These are phyloP conservation scores for Erythrocercus mccallii DNA, from an alignment of 2,113 vertebrate genomes.

Conservation along the genomic window DNA sequence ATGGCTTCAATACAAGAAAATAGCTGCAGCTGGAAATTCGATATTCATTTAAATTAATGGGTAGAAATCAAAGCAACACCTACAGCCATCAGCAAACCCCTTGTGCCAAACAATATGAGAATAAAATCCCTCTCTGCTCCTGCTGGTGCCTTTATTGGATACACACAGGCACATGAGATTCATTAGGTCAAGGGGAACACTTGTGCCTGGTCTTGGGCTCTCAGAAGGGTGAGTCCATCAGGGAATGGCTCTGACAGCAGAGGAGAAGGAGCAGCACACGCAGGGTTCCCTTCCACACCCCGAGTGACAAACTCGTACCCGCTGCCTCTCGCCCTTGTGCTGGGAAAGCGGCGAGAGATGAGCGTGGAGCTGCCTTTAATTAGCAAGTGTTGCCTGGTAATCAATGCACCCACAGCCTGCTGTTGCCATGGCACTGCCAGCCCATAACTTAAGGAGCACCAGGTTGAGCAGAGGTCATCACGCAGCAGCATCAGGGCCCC, in stretches of 20 bases:
- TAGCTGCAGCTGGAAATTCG: background rate
- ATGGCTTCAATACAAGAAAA: background rate
- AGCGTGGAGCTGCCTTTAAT: background rate
- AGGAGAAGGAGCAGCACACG: background rate
- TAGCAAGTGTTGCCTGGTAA: background rate
- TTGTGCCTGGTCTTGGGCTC: background rate
- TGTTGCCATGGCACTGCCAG: background rate
- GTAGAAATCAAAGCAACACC: background rate
- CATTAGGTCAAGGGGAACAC: background rate
- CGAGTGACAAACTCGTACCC: background rate
- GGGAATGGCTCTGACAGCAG: background rate
- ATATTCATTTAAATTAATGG: background rate
- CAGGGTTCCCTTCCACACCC: background rate
- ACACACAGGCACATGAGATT: too few relatives aligned
- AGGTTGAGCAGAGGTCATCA: background rate
- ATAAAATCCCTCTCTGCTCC: background rate
- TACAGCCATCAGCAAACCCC: background rate
- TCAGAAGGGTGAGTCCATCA: fast-evolving
- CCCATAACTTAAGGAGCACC: background rate
- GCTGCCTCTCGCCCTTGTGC: background rate
- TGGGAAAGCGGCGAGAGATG: background rate
- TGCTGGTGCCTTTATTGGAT: background rate
- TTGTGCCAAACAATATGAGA: background rate
- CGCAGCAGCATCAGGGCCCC: background rate
- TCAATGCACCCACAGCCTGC: background rate